Conservation (phyloP, 2,888 invertebrate genomes). For the Molanna angustata region DNA sequence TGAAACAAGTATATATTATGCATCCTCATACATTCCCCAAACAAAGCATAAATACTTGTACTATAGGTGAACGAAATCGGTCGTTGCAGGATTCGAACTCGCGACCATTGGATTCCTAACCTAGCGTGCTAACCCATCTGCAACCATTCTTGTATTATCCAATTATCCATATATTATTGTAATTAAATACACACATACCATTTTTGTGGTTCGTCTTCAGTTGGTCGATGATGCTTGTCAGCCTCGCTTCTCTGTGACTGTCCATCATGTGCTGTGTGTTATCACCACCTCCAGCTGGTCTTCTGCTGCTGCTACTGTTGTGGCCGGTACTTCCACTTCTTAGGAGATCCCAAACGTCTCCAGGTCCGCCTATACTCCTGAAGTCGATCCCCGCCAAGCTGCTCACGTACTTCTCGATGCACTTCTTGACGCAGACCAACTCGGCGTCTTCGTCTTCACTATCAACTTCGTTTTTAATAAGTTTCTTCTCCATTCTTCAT, state of each 20-base stretch:
- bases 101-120: too few species aligned
- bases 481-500: slow-evolving; percentile 2
- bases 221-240: slow-evolving; percentile 53
- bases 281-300: background rate
- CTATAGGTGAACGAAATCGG: too few species aligned
- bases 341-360: too few species aligned
- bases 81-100: too few species aligned
- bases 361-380: background rate
- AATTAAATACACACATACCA: slow-evolving; percentile 39
- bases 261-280: too few species aligned
- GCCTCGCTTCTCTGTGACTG: slow-evolving; percentile 46
- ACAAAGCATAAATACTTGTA: too few species aligned
- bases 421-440: slow-evolving; percentile 17
- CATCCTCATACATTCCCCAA: too few species aligned
- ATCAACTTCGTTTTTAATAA: slow-evolving; percentile 47
- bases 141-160: too few species aligned
- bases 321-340: too few species aligned
- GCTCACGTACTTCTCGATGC: slow-evolving; percentile 15
- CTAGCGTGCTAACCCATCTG: too few species aligned
- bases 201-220: slow-evolving; percentile 48
- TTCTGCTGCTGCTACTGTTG: background rate
- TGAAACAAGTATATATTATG: too few species aligned
- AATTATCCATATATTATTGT: too few species aligned
- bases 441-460: slow-evolving; percentile 12
- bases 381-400: background rate